Evolutionary conservation across 92 coral and sea anemone genomes (phyloP).

Genomic region (Palythoa grandis): DNA sequence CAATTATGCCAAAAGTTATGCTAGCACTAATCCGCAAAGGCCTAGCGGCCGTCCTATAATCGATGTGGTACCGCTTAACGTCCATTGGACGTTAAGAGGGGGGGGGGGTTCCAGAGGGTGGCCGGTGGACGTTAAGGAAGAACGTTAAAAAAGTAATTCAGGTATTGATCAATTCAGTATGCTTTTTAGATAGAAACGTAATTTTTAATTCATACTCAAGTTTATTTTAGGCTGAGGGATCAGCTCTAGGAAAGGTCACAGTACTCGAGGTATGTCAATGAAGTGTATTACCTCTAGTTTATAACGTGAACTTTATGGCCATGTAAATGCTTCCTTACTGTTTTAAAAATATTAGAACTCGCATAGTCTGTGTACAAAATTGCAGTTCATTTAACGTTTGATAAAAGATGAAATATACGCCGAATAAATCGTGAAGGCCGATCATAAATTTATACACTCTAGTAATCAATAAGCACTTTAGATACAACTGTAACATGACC

Average conservation of each 20-base stretch:
- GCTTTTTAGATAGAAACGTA: too few relatives aligned
- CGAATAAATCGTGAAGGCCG: slow-evolving; percentile 7
- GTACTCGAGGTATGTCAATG: background rate
- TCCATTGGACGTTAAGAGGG: too few relatives aligned
- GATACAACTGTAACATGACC: slow-evolving; percentile 10
- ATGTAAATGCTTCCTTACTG: background rate
- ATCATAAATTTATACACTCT: background rate
- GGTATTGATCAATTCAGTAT: too few relatives aligned
- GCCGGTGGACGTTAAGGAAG: too few relatives aligned
- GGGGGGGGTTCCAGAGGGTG: too few relatives aligned
- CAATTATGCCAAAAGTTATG: too few relatives aligned
- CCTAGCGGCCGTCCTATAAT: too few relatives aligned
- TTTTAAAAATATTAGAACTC: background rate
- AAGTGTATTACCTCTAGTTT: background rate
- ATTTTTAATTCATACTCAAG: too few relatives aligned
- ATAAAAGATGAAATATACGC: slow-evolving; percentile 8
- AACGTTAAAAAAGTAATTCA: too few relatives aligned
- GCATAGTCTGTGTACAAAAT: slow-evolving; percentile 11
- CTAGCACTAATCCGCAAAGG: too few relatives aligned
- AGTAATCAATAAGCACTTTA: background rate
- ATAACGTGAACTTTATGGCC: slow-evolving; percentile 4
- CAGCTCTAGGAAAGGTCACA: slow-evolving; percentile 8
- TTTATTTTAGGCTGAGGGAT: too few relatives aligned
- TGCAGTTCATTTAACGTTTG: slow-evolving; percentile 6
- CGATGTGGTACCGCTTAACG: too few relatives aligned